phyloP scores from a whole-genome alignment of 2,797 vertebrate species.

The Rhinichthys osculus region DNA sequence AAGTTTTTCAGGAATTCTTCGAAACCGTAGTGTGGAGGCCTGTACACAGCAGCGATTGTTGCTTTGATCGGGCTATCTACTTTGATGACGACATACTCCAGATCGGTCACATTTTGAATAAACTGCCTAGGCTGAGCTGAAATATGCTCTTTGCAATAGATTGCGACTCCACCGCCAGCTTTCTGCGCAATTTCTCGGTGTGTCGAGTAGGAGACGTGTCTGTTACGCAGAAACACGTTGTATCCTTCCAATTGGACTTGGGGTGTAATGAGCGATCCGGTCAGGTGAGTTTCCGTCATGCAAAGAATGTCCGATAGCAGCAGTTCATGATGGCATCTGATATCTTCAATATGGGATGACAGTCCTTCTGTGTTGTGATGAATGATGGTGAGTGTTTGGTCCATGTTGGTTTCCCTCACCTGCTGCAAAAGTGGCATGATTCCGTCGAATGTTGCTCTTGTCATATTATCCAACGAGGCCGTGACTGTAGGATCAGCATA shows the following conservation, averaged over 20 bases:
- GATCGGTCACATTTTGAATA: slow-evolving; percentile 17
- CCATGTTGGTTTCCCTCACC: background rate
- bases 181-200: background rate
- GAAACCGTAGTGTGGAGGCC: too few species aligned
- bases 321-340: slow-evolving; percentile 23
- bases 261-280: background rate
- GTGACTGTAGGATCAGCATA: background rate
- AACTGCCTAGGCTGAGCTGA: background rate
- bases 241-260: slow-evolving; percentile 31
- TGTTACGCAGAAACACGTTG: slow-evolving; percentile 10
- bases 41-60: too few species aligned
- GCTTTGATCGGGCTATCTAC: too few species aligned
- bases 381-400: background rate
- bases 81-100: background rate
- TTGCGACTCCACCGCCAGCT: slow-evolving; percentile 24
- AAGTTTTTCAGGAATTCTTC: too few species aligned
- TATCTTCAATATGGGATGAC: background rate
- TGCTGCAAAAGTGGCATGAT: background rate
- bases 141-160: background rate
- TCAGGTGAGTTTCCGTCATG: slow-evolving; percentile 26
- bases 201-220: background rate
- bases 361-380: slow-evolving; percentile 38
- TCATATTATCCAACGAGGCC: background rate
- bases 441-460: background rate
- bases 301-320: background rate